Conservation (phyloP, 2,797 vertebrate genomes). For the Holocentrus rufus region DNA sequence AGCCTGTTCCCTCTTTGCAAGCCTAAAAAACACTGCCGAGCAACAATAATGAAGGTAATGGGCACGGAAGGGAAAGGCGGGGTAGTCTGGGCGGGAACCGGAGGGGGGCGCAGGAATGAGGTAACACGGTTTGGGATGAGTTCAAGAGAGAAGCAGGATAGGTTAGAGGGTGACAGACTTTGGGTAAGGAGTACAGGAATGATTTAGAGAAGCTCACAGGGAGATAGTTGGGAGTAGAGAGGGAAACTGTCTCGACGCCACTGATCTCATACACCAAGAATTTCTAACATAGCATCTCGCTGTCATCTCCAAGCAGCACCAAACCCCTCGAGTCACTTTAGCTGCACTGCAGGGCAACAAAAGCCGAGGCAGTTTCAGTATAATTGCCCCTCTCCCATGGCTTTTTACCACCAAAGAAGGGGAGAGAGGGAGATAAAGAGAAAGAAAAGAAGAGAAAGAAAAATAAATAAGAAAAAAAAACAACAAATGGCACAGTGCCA, state of each 20-base stretch:
- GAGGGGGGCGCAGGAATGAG: not conserved
- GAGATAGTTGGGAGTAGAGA: not conserved
- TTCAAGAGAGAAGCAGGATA: conserved; percentile 13
- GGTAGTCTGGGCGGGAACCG: conserved; percentile 11
- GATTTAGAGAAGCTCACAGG: not conserved
- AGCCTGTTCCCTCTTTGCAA: not conserved
- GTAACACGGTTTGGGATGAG: conserved; percentile 13
- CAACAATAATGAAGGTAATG: not conserved
- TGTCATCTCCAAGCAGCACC: conserved; percentile 25
- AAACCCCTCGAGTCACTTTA: conserved; percentile 43
- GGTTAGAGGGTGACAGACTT: not conserved
- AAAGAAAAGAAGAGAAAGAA: conserved; percentile 1
- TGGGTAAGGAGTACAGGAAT: conserved; percentile 4
- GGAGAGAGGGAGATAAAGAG: not conserved
- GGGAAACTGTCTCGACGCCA: conserved; percentile 24
- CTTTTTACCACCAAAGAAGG: conserved; percentile 17
- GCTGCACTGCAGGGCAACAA: conserved; percentile 3
- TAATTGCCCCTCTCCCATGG: conserved; percentile 42
- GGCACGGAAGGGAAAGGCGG: not conserved
- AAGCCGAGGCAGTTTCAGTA: not conserved
- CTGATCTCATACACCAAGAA: conserved; percentile 18
- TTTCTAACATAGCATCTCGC: conserved; percentile 42
- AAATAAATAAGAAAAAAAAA: not conserved
- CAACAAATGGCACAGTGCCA: conserved; percentile 6
- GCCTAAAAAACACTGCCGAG: conserved; percentile 8